These are phyloP conservation scores for Mechanitis messenoides DNA, from an alignment of 2,888 invertebrate genomes.

Conservation along the genomic window DNA sequence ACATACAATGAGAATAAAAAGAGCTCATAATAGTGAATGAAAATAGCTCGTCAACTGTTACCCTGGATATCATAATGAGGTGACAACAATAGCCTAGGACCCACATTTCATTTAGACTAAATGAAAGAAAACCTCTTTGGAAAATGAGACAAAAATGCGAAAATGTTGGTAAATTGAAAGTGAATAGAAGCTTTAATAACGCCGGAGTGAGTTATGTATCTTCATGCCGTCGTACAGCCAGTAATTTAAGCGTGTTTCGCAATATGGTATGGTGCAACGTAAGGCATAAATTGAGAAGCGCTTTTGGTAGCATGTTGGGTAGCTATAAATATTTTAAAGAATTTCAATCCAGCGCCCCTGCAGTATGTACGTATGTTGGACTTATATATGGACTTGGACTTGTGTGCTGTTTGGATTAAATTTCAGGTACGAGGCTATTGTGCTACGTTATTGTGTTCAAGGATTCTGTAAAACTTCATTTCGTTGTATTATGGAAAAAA, in stretches of 20 bases:
- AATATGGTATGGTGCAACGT: slow-evolving; percentile 28
- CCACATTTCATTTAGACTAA: slow-evolving; percentile 60
- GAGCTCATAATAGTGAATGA: slow-evolving; percentile 67
- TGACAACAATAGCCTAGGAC: slow-evolving; percentile 61
- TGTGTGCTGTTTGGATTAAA: slow-evolving; percentile 14
- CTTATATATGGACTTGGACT: too few species aligned
- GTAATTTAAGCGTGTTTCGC: slow-evolving; percentile 30
- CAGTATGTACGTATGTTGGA: slow-evolving; percentile 5
- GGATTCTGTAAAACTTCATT: neutral
- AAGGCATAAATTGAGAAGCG: slow-evolving; percentile 29
- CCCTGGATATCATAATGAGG: slow-evolving; percentile 63
- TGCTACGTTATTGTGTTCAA: slow-evolving; percentile 1
- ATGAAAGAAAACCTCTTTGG: slow-evolving; percentile 65
- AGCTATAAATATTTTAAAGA: slow-evolving; percentile 27
- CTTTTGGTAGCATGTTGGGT: slow-evolving; percentile 28
- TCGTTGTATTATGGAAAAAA: neutral
- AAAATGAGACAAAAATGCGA: slow-evolving; percentile 58
- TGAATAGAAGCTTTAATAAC: slow-evolving; percentile 38
- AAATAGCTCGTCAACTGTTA: slow-evolving; percentile 67
- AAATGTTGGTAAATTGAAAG: slow-evolving; percentile 55
- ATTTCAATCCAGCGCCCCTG: slow-evolving; percentile 22
- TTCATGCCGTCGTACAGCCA: slow-evolving; percentile 25
- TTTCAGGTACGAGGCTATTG: slow-evolving; percentile 8
- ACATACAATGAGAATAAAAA: slow-evolving; percentile 67
- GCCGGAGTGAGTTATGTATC: slow-evolving; percentile 31